Conservation (phyloP, 2,888 invertebrate genomes). For the Diabrotica balteata region DNA sequence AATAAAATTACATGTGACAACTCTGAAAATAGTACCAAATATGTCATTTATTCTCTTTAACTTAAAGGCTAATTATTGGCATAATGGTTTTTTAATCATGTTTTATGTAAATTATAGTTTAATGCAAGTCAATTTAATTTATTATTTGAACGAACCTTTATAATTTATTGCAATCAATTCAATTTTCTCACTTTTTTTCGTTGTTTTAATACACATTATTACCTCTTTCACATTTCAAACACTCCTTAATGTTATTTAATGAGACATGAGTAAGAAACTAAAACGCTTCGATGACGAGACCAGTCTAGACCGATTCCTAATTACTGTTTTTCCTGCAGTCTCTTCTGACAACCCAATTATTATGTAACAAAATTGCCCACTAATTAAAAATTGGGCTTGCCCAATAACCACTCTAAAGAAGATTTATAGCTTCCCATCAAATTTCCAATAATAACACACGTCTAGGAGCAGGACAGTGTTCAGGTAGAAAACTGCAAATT, state of each 20-base stretch:
- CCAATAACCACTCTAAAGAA: slow-evolving; percentile 31
- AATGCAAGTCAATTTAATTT: too few relatives aligned
- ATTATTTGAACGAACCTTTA: too few relatives aligned
- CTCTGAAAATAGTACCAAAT: too few relatives aligned
- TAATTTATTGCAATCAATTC: too few relatives aligned
- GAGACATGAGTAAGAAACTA: neutral
- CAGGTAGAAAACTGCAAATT: neutral
- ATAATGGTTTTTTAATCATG: too few relatives aligned
- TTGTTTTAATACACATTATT: too few relatives aligned
- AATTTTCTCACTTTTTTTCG: too few relatives aligned
- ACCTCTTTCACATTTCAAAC: neutral
- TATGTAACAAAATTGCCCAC: slow-evolving; percentile 31
- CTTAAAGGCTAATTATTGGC: too few relatives aligned
- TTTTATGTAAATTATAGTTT: too few relatives aligned
- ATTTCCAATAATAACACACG: slow-evolving; percentile 42
- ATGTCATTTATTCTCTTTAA: too few relatives aligned
- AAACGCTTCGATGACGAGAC: slow-evolving; percentile 1
- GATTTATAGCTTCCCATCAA: slow-evolving; percentile 45
- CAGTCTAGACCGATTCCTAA: slow-evolving; percentile 25
- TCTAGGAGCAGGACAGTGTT: slow-evolving; percentile 14
- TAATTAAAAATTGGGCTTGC: slow-evolving; percentile 35
- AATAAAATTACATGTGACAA: too few relatives aligned
- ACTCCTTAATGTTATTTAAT: neutral
- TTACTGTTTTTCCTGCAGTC: slow-evolving; percentile 21
- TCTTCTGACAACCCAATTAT: slow-evolving; percentile 33